Evolutionary conservation across 2,888 invertebrate species (phyloP), one percentile per base, ranked within the genome.

Genomic region (Troglohyphantes excavatus): DNA sequence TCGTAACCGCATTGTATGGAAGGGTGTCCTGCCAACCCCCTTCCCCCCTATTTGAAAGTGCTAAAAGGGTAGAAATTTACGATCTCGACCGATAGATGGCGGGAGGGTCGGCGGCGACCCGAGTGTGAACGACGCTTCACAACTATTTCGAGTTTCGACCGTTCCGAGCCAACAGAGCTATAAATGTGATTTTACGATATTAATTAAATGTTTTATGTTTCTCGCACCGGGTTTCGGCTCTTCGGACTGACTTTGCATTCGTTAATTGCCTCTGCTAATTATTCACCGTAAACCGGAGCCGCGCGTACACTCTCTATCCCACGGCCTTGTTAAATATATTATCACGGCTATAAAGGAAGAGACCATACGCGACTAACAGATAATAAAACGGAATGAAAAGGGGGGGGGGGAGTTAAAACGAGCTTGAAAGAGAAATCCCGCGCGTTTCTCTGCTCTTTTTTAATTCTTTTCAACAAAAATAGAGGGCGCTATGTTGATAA

Each of bases 141-240:
- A 79, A 79, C 88, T 81, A 72, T 79, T 79, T 53, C 70, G 86
- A 86, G 83, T 89, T 89, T 78, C 89, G 89, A 89, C 89, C 83
- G 89, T 88, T 88, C 82, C 68, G 67, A 39, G 76, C 85, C 67
- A 85, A 70, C 88, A 82, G 81, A 87, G 88, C 89, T 89, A 89
- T 89, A 89, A 89, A 89, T 89, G 89, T 89, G 89, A 89, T 89
- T 89, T 89, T 89, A 89, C 89, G 89, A 89, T 89, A 89, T 89
- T 89, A 89, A 89, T 89, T 89, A 89, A 89, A 89, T 89, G 89
- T 89, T 89, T 89, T 89, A 89, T 88, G 88, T 82, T 75, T 82
- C 88, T 88, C 67, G 75, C 82, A 88, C 82, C 88, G 82, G 82
- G 23, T 27, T 70, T 26, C 67, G 63, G 75, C 39, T 39, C 65